Evolutionary conservation across 2,888 invertebrate species (phyloP), one percentile per base, ranked within the genome.

Genomic region (Drosophila prolongata): DNA sequence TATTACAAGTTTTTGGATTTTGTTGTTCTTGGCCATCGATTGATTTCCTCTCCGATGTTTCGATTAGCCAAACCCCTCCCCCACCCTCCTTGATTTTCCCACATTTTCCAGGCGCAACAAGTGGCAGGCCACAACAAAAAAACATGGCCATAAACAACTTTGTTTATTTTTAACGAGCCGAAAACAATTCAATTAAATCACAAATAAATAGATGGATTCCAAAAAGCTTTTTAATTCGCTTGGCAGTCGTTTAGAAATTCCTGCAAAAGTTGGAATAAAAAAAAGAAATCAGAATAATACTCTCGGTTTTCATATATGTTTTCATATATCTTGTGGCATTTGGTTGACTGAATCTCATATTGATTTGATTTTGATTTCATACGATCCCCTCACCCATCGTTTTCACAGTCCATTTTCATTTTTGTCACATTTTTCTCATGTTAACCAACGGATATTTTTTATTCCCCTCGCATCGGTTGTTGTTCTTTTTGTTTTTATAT

Each of bases 171-270:
- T 79, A 82, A 81, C 79, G 67, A 49, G 14, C 52, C 75, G 60
- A 75, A 70, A 67, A 85, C 85, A 79, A 85, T 87, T 80, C 83
- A 82, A 84, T 84, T 84, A 84, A 84, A 87, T 87, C 88, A 82
- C 87, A 87, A 85, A 85, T 83, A 85, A 83, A 85, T 83, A 83
- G 80, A 80, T 74, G 67, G 57, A 68, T 84, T 68, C 69, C 56
- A 64, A 84, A 78, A 71, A 80, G 71, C 85, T 82, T 83, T 85
- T 85, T 73, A 79, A 79, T 79, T 75, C 57, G 77, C 59, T 42
- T 54, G 60, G 42, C 65, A 55, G 50, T 75, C 53, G 64, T 42
- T 62, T 37, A 54, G 14, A 42, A 54, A 53, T 44, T 10, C 52
- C 43, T 40, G 50, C 37, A 52, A n/a, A 30, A 13, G 46, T 16